Base-by-base conservation (phyloP, 2,113 vertebrate species). In the Alligator mississippiensis region DNA sequence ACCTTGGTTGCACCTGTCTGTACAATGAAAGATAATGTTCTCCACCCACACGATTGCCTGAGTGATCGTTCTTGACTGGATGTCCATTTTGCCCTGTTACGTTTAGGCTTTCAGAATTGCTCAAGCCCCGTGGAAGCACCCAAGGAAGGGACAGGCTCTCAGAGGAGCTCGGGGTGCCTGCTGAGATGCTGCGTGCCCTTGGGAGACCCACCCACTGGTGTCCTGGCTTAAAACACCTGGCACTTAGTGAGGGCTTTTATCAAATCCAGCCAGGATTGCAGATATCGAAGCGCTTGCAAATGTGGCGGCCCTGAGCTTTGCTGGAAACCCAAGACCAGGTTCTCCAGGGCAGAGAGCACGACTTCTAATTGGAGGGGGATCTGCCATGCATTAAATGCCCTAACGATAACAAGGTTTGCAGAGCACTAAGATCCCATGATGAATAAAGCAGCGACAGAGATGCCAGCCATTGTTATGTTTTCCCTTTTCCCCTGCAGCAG, bases 351-450 rank as follows among this genome's bases (percentile, higher is more conserved):
- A 91, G 55, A 38, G 64, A 93, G 64, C 77, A 74, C 24, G 19
- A 74, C 21, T 74, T 28, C 61, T 61, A 64, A 25, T 87, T 70
- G 38, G 87, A n/a, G n/a, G n/a, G n/a, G n/a, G n/a, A 90, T 90
- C 80, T 93, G 84, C 80, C 91, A 75, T 87, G 5, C 85, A 90
- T 90, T 92, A 89, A 95, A 94, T 91, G 90, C 77, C 1, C 11
- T 89, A 93, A 96, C 90, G 87, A 95, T 60, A 92, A 96, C 58
- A 62, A 90, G 90, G 66, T 93, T 94, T 96, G 95, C 85, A 89
- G 92, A 92, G 72, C 88, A 74, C 95, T 78, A 89, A 83, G 95
- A 95, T 96, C 94, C 84, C 62, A 28, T 80, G 92, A 96, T 92
- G 95, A 94, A 91, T 11, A 55, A 94, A 90, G 76, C 81, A 84